Base-by-base conservation (phyloP, 1,140 invertebrate species). In the Wiebesia pumilae region DNA sequence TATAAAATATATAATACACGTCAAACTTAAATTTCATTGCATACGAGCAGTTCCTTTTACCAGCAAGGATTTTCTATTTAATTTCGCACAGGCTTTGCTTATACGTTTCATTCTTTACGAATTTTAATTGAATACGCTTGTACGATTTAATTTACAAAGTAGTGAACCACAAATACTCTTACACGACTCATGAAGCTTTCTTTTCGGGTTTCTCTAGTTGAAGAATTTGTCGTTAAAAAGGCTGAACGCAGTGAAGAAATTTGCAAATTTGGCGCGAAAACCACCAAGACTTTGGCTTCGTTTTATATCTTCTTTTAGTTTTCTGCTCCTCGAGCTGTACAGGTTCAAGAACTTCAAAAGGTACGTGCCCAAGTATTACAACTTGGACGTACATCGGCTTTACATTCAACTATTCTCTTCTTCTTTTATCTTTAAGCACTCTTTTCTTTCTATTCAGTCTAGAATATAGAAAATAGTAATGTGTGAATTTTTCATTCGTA, bases 351-450 rank as follows among this genome's bases (percentile, higher is more conserved):
- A 35, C 58, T 78, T 65, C 35, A 62, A 69, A 77, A 85, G 65
- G 79, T 85, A 85, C 83, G 83, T 85, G 83, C 83, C 67, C 83
- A 85, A 85, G 83, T 85, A 27, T 24, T 78, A 40, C 21, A 38
- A 58, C 24, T 73, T 73, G 65, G 30, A 33, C 16, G 69, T 21
- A 14, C 69, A 73, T 73, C 69, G 69, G 24, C 69, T 73, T 40
- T 35, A 38, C 33, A 35, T 38, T 73, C 35, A 6, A 3, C 35
- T 73, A 65, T 65, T 65, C 62, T 30, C 12, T 65, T 65, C n/a
- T 65, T 65, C 62, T 30, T 65, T 65, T 65, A 65, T 65, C 62
- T n/a, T 9, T n/a, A 30, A 65, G 1, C 43, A 62, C 67, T 81
- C 27, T 43, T 27, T 27, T 58, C 54, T 0, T 30, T 67, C 33